Percentiles rank a stretch among this genome's conserved stretches.
Evolutionary conservation across 2,113 vertebrate species (phyloP).

Genomic region (Agapornis roseicollis): DNA sequence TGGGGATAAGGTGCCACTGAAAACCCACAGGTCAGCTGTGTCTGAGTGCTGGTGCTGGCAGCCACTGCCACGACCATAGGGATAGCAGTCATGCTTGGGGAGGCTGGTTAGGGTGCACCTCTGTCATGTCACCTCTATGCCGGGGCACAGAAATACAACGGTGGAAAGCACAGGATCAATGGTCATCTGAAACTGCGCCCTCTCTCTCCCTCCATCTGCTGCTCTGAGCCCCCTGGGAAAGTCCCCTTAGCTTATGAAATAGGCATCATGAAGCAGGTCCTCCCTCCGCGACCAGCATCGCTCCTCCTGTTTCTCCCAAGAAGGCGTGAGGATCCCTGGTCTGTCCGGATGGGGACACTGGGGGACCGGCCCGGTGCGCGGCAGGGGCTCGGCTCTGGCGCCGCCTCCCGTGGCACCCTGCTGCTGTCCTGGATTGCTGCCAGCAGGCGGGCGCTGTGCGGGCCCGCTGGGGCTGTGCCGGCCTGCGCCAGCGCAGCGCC

Average conservation of each 20-base stretch:
- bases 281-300: neutral
- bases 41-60: neutral
- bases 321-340: neutral
- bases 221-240: neutral
- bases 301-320: neutral
- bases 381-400: neutral
- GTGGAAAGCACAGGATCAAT: neutral
- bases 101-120: neutral
- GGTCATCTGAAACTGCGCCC: neutral
- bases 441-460: fast-evolving
- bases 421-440: neutral
- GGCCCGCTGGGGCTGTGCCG: fast-evolving
- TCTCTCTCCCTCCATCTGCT: neutral
- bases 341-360: fast-evolving
- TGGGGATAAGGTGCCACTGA: fast-evolving
- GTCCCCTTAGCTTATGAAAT: neutral
- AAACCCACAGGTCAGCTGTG: neutral
- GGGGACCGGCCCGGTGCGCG: fast-evolving
- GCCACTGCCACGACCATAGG: neutral
- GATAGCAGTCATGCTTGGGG: neutral
- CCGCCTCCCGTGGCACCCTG: neutral
- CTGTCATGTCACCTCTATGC: neutral
- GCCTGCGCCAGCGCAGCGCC: fast-evolving
- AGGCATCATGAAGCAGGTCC: neutral
- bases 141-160: fast-evolving